Percentiles rank a stretch among this genome's conserved stretches.
These are phyloP conservation scores for Alaudala cheleensis DNA, from an alignment of 2,113 vertebrate genomes.

Conservation along the genomic window DNA sequence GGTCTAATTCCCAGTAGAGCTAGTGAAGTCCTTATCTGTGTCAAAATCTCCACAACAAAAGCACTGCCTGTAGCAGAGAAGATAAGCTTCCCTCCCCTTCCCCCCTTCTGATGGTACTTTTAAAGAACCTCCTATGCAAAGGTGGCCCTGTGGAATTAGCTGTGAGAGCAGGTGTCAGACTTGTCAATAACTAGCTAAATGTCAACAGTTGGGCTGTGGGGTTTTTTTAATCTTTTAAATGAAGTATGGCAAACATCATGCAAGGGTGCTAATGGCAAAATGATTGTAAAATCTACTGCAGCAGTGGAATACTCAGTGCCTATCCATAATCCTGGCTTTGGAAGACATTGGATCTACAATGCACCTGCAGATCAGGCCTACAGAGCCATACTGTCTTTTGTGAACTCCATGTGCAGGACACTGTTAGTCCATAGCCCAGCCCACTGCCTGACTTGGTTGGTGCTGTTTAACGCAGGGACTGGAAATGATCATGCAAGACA, in stretches of 20 bases:
- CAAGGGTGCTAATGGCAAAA: background rate
- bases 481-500: background rate
- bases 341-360: background rate
- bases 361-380: rapidly evolving
- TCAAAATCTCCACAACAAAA: slow-evolving; percentile 42
- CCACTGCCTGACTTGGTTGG: background rate
- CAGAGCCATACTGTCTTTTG: background rate
- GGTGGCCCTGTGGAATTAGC: background rate
- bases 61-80: background rate
- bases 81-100: background rate
- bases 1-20: slow-evolving; percentile 61
- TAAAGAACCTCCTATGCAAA: background rate
- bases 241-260: background rate
- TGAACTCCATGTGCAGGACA: background rate
- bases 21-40: slow-evolving; percentile 19
- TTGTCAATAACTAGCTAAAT: background rate
- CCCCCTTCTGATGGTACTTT: background rate
- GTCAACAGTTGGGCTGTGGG: background rate
- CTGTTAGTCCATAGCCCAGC: background rate
- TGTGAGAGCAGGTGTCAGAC: background rate
- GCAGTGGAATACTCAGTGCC: no score
- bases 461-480: background rate
- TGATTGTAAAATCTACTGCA: background rate
- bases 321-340: background rate
- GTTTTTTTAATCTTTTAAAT: background rate